Evolutionary conservation across 2,113 vertebrate species (phyloP).

Genomic region (Sterrhoptilus dennistouni): DNA sequence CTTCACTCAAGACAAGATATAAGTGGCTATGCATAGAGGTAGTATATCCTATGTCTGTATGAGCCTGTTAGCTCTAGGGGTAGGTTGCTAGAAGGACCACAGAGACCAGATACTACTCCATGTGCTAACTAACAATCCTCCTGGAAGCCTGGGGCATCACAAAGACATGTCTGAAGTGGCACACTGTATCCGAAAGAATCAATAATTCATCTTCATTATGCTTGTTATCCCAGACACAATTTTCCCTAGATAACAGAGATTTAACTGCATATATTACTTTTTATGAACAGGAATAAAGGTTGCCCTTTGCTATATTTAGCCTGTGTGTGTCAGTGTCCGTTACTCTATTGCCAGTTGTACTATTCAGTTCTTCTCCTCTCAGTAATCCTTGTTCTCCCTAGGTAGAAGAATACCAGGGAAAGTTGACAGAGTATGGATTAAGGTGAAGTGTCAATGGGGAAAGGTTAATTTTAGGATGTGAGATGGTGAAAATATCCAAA

Average conservation of each 20-base stretch:
- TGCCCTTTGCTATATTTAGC: background rate
- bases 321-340: background rate
- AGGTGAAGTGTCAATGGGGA: background rate
- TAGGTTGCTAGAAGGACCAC: background rate
- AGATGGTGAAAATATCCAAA: background rate
- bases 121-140: background rate
- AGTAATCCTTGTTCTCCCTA: background rate
- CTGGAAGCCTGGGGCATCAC: background rate
- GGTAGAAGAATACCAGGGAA: background rate
- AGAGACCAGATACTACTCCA: background rate
- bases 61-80: background rate
- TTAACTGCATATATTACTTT: background rate
- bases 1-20: background rate
- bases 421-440: background rate
- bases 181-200: background rate
- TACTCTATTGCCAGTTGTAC: background rate
- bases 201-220: background rate
- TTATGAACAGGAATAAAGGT: background rate
- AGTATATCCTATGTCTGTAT: fast-evolving
- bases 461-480: background rate
- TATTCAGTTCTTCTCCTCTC: background rate
- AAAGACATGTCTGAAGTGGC: background rate
- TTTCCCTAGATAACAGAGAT: background rate
- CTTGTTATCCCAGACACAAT: background rate
- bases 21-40: background rate